Evolutionary conservation across 2,113 vertebrate genomes (phyloP), one percentile per base, ranked within the genome.

Genomic region (Rhinogobius similis): DNA sequence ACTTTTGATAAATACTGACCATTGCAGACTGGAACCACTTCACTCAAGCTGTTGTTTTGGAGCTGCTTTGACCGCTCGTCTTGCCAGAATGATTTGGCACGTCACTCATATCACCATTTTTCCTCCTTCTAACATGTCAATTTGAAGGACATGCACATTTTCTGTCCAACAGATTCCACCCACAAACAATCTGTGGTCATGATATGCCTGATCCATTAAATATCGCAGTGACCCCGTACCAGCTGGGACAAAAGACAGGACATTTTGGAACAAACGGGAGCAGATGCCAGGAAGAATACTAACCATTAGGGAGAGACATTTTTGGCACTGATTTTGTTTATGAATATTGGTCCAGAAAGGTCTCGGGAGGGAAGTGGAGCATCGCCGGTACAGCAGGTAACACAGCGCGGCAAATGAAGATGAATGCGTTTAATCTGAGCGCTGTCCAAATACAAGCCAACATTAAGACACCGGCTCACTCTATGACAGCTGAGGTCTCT

Each of bases 341-440:
- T 18, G 62, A 76, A 63, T 53, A 66, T 55, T 72, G 77, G 72
- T 77, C 70, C 64, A 75, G 79, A 18, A 16, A 58, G 55, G 78
- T 78, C 78, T 78, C 73, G 18, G 72, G 81, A 65, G 84, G 70
- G 75, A 70, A 84, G 44, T 62, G 48, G 68, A 86, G 81, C 67
- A 27, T 78, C 75, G 72, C 81, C 73, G 84, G 70, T 89, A 84
- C 73, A 85, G 77, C 72, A 85, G 78, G 85, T 78, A 83, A 87
- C 83, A 62, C 83, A 23, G 41, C 55, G 58, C 56, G 63, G 29
- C 72, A 90, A 89, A 93, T 90, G 83, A 91, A 91, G 91, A 92
- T 75, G 73, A 90, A 92, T 90, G 80, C 71, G 71, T 69, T 78
- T 86, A 76, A 88, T 90, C 77, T 82, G 58, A 76, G 41, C n/a